phyloP scores from a whole-genome alignment of 2,888 invertebrate genomes.

The Torymus tubicola region DNA sequence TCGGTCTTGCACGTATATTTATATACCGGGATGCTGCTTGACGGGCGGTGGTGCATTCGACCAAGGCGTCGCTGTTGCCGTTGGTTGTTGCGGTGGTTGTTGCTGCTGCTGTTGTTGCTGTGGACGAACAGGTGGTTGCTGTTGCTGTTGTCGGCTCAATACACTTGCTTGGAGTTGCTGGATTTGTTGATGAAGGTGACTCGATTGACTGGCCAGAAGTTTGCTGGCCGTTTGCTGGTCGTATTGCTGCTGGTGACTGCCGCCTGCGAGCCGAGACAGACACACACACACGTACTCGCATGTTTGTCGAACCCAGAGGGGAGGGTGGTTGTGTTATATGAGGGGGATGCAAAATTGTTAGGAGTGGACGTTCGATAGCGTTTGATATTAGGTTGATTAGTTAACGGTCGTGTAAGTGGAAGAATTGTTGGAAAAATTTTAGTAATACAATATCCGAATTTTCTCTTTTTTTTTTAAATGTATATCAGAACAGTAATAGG shows the following conservation, averaged over 20 bases:
- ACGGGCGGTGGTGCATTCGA: conserved; percentile 68
- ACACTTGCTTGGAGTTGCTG: conserved; percentile 64
- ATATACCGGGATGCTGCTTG: conserved; percentile 73
- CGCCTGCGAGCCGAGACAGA: conserved; percentile 60
- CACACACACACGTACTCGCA: conserved; percentile 23
- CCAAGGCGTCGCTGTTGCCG: conserved; percentile 68
- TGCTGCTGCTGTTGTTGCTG: conserved; percentile 67
- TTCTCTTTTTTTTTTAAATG: too few relatives aligned
- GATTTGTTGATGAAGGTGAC: conserved; percentile 66
- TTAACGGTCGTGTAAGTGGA: too few relatives aligned
- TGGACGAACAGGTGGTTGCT: conserved; percentile 51
- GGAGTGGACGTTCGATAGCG: too few relatives aligned
- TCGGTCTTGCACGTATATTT: conserved; percentile 9
- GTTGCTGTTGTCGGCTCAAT: too few relatives aligned
- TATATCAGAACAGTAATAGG: too few relatives aligned
- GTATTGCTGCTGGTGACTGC: conserved; percentile 66
- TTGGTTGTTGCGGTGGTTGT: conserved; percentile 64
- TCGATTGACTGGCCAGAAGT: conserved; percentile 68
- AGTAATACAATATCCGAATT: too few relatives aligned
- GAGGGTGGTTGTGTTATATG: too few relatives aligned
- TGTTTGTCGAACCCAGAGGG: conserved; percentile 29
- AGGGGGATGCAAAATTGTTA: too few relatives aligned
- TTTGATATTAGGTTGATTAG: too few relatives aligned
- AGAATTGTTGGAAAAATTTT: too few relatives aligned
- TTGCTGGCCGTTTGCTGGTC: conserved; percentile 61